Conservation (phyloP, 2,113 vertebrate genomes). For the Prietella phreatophila region DNA sequence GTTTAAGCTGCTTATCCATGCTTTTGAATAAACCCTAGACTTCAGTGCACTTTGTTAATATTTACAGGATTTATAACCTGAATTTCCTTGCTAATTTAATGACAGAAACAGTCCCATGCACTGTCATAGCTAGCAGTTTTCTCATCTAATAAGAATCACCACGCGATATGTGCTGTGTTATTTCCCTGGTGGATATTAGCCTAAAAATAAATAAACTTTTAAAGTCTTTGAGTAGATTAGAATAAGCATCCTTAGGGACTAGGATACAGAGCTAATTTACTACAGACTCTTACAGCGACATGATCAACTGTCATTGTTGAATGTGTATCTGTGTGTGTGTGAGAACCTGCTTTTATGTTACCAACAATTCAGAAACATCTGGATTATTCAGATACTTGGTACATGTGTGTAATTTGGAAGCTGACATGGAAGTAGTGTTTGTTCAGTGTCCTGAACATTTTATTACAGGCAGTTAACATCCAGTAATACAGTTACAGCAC, state of each 20-base stretch:
- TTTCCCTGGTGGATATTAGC: conserved; percentile 27
- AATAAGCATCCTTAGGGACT: conserved; percentile 14
- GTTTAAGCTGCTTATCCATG: not conserved
- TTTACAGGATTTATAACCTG: conserved; percentile 17
- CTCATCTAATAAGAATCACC: conserved; percentile 38
- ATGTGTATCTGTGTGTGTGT: conserved; percentile 4
- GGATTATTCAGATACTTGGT: not conserved
- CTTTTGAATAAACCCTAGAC: conserved; percentile 20
- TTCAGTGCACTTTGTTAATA: conserved; percentile 24
- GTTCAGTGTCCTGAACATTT: not conserved
- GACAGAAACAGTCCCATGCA: not conserved
- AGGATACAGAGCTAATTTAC: not conserved
- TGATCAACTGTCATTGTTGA: conserved; percentile 10
- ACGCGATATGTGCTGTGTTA: conserved; percentile 22
- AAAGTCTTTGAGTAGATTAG: conserved; percentile 23
- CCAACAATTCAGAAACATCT: not conserved
- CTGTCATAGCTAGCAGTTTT: conserved; percentile 29
- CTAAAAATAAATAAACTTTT: conserved; percentile 33
- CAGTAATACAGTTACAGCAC: not conserved
- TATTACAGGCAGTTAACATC: conserved; percentile 2
- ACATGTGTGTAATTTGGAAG: not conserved
- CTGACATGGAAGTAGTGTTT: not conserved
- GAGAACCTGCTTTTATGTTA: not conserved
- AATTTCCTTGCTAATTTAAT: conserved; percentile 36
- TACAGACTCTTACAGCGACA: not conserved